phyloP scores from a whole-genome alignment of 2,113 vertebrate genomes.

The Gymnobelideus leadbeateri region DNA sequence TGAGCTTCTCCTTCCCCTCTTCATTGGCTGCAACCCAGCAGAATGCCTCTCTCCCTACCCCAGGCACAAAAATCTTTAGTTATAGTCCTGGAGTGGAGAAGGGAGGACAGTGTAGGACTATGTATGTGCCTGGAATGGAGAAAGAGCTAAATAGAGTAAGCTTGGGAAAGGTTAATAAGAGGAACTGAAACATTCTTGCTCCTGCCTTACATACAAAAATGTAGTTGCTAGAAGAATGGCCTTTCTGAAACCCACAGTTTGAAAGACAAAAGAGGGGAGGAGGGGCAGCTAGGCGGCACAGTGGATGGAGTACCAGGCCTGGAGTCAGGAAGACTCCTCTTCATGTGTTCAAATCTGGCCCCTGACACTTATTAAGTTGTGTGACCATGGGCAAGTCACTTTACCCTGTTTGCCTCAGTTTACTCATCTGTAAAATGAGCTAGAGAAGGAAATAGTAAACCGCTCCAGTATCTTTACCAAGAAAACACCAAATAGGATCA shows the following conservation, averaged over 20 bases:
- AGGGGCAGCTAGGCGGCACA: background rate
- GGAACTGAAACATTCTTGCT: background rate
- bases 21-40: background rate
- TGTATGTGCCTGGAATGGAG: background rate
- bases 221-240: background rate
- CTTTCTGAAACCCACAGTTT: background rate
- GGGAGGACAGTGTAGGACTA: background rate
- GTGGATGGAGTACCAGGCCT: background rate
- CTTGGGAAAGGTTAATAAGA: background rate
- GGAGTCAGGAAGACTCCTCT: background rate
- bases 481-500: background rate
- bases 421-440: background rate
- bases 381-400: background rate
- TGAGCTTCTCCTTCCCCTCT: background rate
- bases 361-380: background rate
- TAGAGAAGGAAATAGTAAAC: background rate
- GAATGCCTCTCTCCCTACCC: background rate
- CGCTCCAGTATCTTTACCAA: background rate
- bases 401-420: background rate
- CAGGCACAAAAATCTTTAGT: background rate
- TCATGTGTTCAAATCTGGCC: background rate
- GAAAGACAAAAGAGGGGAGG: background rate
- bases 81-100: background rate
- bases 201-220: background rate
- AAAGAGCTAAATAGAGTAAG: background rate